Conservation (phyloP, 2,888 invertebrate species). For the Sinelater perroti region DNA sequence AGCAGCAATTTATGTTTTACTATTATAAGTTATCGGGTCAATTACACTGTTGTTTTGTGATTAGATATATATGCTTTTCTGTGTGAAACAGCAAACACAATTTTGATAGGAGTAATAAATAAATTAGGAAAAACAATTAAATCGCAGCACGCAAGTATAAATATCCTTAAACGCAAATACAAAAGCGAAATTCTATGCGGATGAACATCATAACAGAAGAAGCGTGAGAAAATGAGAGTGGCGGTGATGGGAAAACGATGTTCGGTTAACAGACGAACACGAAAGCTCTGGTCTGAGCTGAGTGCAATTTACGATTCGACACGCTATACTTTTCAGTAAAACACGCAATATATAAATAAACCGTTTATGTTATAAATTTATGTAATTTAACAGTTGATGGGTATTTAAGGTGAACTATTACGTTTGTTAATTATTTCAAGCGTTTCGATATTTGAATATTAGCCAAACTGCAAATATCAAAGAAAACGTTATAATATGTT, state of each 20-base stretch:
- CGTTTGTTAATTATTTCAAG: too few relatives aligned
- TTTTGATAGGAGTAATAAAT: too few relatives aligned
- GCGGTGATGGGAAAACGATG: constrained; percentile 36
- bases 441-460: too few relatives aligned
- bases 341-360: constrained; percentile 32
- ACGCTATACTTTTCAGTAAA: constrained; percentile 27
- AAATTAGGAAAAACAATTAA: constrained; percentile 9
- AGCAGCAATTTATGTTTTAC: too few relatives aligned
- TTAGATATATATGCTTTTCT: too few relatives aligned
- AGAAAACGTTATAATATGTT: too few relatives aligned
- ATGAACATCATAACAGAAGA: constrained; percentile 33
- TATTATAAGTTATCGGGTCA: too few relatives aligned
- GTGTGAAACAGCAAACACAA: too few relatives aligned
- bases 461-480: too few relatives aligned
- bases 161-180: constrained; percentile 25
- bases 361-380: constrained; percentile 15
- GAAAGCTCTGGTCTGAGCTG: constrained; percentile 30
- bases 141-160: constrained; percentile 23
- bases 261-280: constrained; percentile 36
- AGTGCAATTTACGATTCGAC: constrained; percentile 36
- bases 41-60: too few relatives aligned
- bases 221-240: constrained; percentile 33
- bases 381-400: too few relatives aligned
- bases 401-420: too few relatives aligned
- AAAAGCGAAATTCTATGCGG: constrained; percentile 26